Evolutionary conservation across 2,888 invertebrate genomes (phyloP).

Genomic region (Empis stercorea): DNA sequence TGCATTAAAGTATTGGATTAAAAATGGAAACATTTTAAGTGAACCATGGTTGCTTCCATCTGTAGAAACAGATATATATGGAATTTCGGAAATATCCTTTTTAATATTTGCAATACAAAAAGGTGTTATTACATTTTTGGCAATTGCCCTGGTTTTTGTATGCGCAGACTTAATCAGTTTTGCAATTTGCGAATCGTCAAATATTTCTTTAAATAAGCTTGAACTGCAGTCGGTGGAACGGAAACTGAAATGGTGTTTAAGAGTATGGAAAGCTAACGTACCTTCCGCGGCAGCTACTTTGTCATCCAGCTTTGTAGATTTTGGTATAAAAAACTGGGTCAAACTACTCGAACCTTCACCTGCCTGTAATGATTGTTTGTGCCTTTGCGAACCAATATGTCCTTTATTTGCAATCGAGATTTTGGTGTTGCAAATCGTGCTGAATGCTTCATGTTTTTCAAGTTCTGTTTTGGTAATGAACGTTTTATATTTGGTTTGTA

Average conservation of each 20-base stretch:
- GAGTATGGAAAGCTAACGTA: slow-evolving; percentile 2
- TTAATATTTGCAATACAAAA: slow-evolving; percentile 4
- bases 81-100: background rate
- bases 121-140: slow-evolving; percentile 4
- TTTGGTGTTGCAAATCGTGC: slow-evolving; percentile 1
- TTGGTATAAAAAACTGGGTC: background rate
- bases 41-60: slow-evolving; percentile 4
- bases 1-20: slow-evolving; percentile 2
- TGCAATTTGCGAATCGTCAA: slow-evolving; percentile 2
- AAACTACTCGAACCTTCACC: slow-evolving; percentile 1
- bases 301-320: slow-evolving; percentile 2
- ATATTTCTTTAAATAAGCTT: slow-evolving; percentile 1
- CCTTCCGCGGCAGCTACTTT: slow-evolving; percentile 5
- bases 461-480: slow-evolving; percentile 2
- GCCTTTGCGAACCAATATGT: slow-evolving; percentile 2
- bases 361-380: slow-evolving; percentile 2
- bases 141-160: slow-evolving; percentile 2
- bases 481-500: background rate
- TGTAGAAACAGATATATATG: background rate
- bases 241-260: slow-evolving; percentile 5
- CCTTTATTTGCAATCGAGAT: slow-evolving; percentile 5
- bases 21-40: slow-evolving; percentile 4
- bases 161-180: background rate
- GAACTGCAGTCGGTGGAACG: slow-evolving; percentile 4
- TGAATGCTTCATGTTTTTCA: slow-evolving; percentile 4